Percentiles rank a stretch among this genome's conserved stretches.
Evolutionary conservation across 2,888 invertebrate genomes (phyloP).

Genomic region (Pycnomerus fuliginosus): DNA sequence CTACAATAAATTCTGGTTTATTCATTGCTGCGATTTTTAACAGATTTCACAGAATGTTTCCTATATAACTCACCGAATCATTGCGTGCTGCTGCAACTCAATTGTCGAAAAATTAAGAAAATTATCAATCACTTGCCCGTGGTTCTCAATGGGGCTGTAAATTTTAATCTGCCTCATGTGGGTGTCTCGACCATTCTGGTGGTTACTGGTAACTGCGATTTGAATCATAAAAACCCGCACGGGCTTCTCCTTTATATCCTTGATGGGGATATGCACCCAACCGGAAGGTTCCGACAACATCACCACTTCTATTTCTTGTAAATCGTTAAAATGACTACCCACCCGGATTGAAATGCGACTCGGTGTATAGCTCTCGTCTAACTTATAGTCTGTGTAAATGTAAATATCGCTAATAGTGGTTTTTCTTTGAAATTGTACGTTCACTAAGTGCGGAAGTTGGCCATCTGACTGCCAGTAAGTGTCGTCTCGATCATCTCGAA

Average conservation of each 20-base stretch:
- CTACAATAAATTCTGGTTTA: too few relatives aligned
- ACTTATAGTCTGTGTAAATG: constrained; percentile 95
- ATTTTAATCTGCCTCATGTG: constrained; percentile 97
- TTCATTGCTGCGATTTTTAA: too few relatives aligned
- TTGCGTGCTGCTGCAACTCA: constrained; percentile 79
- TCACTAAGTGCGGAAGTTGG: constrained; percentile 95
- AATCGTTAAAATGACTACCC: constrained; percentile 94
- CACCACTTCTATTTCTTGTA: constrained; percentile 93
- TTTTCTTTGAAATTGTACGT: constrained; percentile 93
- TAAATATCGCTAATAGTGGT: constrained; percentile 94
- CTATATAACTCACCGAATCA: constrained; percentile 76
- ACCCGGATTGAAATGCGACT: constrained; percentile 90
- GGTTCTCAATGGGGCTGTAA: constrained; percentile 78
- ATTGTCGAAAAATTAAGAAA: constrained; percentile 79
- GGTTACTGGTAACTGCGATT: constrained; percentile 95
- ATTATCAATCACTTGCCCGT: constrained; percentile 66
- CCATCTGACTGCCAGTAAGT: constrained; percentile 99
- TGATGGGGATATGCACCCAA: constrained; percentile 93
- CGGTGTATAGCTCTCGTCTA: constrained; percentile 99
- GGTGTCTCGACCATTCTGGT: constrained; percentile 98
- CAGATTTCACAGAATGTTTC: too few relatives aligned
- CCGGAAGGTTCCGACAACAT: constrained; percentile 92
- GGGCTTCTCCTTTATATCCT: constrained; percentile 82
- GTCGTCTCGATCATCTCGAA: constrained; percentile 92
- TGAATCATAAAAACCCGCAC: constrained; percentile 96